These are phyloP conservation scores for Chlamydotis undulata DNA, from an alignment of 2,113 vertebrate species.

Conservation along the genomic window DNA sequence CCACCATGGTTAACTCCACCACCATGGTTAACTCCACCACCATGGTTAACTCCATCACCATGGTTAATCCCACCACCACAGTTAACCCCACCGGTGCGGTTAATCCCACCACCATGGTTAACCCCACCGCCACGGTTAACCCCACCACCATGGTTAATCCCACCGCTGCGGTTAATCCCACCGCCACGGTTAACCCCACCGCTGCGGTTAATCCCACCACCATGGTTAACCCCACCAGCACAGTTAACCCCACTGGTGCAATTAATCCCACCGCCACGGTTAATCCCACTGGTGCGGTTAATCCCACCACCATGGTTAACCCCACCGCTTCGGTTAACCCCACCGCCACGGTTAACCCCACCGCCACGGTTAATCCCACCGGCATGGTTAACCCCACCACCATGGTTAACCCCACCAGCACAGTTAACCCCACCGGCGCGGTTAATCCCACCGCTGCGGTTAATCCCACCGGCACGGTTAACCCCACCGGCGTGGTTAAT, in stretches of 20 bases:
- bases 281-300: neutral
- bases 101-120: too few species aligned
- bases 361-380: neutral
- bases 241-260: fast-evolving
- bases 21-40: too few species aligned
- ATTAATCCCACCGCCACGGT: too few species aligned
- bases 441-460: neutral
- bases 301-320: neutral
- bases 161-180: too few species aligned
- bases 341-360: neutral
- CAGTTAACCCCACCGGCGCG: too few species aligned
- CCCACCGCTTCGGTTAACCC: neutral
- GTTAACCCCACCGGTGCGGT: too few species aligned
- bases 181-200: neutral
- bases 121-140: neutral
- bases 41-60: too few species aligned
- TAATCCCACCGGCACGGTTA: neutral
- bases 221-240: neutral
- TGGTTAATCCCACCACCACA: too few species aligned
- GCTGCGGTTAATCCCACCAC: neutral
- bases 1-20: too few species aligned
- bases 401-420: neutral
- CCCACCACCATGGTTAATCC: neutral
- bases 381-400: neutral
- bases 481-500: neutral